Evolutionary conservation across 2,888 invertebrate genomes (phyloP).

Genomic region (Syritta pipiens): DNA sequence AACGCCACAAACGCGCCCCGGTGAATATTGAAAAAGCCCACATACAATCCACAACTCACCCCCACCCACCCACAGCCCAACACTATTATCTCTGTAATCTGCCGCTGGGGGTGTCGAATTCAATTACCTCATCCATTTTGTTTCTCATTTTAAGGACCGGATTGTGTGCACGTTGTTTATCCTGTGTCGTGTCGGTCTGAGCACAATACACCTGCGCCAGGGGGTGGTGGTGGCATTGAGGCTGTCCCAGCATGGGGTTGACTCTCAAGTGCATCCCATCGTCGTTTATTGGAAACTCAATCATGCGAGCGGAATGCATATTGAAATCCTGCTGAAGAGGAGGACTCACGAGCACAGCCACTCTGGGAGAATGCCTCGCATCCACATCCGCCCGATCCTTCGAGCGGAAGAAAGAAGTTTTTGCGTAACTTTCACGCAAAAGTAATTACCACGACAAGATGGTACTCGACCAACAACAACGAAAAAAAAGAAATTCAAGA

Average conservation of each 20-base stretch:
- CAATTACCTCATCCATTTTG: conserved; percentile 69
- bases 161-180: conserved; percentile 51
- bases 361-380: too few relatives aligned
- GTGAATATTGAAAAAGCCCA: conserved; percentile 55
- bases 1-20: conserved; percentile 36
- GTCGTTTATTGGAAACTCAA: conserved; percentile 64
- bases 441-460: conserved; percentile 46
- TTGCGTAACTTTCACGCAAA: conserved; percentile 29
- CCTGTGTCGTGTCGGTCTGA: conserved; percentile 14
- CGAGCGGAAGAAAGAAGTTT: conserved; percentile 33
- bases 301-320: conserved; percentile 57
- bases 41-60: background rate
- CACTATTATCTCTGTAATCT: conserved; percentile 69
- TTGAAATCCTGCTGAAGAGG: too few relatives aligned
- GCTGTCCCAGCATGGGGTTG: background rate
- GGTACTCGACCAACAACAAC: background rate
- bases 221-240: background rate
- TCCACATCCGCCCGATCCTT: conserved; percentile 26
- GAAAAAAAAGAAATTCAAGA: conserved; percentile 9
- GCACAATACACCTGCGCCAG: conserved; percentile 39
- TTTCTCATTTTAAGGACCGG: conserved; percentile 58
- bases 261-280: conserved; percentile 61
- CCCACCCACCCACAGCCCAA: conserved; percentile 33
- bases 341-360: too few relatives aligned
- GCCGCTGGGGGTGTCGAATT: conserved; percentile 51